These are phyloP conservation scores for Diplodus puntazzo DNA, from an alignment of 2,797 vertebrate genomes.

Conservation along the genomic window DNA sequence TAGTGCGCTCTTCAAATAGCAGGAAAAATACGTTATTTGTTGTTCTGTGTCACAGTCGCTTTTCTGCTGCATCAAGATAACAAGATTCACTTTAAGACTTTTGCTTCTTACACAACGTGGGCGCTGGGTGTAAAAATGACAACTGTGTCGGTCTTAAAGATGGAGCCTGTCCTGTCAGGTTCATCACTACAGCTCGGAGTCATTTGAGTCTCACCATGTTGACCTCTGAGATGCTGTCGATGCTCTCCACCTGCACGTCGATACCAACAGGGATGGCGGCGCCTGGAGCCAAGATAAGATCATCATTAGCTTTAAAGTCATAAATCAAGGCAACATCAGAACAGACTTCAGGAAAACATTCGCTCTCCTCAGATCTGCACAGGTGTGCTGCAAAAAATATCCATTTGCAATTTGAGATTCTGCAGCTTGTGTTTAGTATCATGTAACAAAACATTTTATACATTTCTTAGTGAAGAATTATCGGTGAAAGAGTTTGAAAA, in stretches of 20 bases:
- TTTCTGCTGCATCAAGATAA: too few relatives aligned
- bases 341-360: not conserved
- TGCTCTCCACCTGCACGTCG: slow-evolving; percentile 94
- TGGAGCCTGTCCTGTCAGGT: too few relatives aligned
- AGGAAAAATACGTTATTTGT: too few relatives aligned
- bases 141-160: too few relatives aligned
- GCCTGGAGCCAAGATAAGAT: slow-evolving; percentile 73
- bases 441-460: not conserved
- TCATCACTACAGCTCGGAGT: too few relatives aligned
- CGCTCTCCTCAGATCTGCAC: not conserved
- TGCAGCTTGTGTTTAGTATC: not conserved
- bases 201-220: slow-evolving; percentile 87
- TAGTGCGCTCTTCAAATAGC: too few relatives aligned
- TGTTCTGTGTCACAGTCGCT: too few relatives aligned
- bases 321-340: not conserved
- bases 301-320: not conserved
- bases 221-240: slow-evolving; percentile 96
- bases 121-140: too few relatives aligned
- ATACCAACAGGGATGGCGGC: slow-evolving; percentile 92
- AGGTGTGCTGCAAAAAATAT: not conserved
- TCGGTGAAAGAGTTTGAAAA: too few relatives aligned
- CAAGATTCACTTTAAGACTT: too few relatives aligned
- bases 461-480: not conserved
- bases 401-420: too few relatives aligned
- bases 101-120: too few relatives aligned